Evolutionary conservation across 2,113 vertebrate genomes (phyloP).

Genomic region (Ellobius talpinus): DNA sequence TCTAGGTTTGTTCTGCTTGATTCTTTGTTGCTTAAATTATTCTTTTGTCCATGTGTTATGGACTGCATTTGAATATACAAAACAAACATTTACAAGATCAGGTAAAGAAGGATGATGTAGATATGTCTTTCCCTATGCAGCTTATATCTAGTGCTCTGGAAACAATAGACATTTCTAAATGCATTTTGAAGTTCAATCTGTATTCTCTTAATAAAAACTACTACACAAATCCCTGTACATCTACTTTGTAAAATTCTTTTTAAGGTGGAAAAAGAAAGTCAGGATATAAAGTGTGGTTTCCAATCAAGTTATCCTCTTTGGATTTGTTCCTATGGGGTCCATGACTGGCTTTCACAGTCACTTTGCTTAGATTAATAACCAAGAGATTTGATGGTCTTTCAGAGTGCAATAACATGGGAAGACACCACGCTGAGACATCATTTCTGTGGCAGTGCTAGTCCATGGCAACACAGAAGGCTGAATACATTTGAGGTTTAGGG

Average conservation of each 20-base stretch:
- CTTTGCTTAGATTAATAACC: slow-evolving; percentile 60
- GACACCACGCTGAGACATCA: slow-evolving; percentile 40
- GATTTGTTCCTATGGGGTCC: neutral
- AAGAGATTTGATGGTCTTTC: slow-evolving; percentile 24
- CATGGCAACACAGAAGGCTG: slow-evolving; percentile 39
- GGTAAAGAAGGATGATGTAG: neutral
- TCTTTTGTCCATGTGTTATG: neutral
- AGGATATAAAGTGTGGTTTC: slow-evolving; percentile 20
- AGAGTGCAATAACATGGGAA: neutral
- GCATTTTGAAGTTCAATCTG: slow-evolving; percentile 40
- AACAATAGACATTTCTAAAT: neutral
- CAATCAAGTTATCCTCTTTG: slow-evolving; percentile 13
- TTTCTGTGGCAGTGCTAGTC: slow-evolving; percentile 49
- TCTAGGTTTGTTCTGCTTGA: neutral
- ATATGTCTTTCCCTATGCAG: neutral
- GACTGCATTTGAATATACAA: neutral
- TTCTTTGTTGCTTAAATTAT: neutral
- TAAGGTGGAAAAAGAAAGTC: slow-evolving; percentile 29
- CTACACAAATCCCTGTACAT: neutral
- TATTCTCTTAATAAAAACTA: neutral
- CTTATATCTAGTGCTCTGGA: neutral
- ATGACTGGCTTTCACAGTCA: neutral
- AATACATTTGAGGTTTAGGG: slow-evolving; percentile 24
- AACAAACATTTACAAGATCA: neutral
- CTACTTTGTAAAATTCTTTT: slow-evolving; percentile 44